Evolutionary conservation across 1,140 invertebrate genomes (phyloP).

Genomic region (Drosophila tropicalis): DNA sequence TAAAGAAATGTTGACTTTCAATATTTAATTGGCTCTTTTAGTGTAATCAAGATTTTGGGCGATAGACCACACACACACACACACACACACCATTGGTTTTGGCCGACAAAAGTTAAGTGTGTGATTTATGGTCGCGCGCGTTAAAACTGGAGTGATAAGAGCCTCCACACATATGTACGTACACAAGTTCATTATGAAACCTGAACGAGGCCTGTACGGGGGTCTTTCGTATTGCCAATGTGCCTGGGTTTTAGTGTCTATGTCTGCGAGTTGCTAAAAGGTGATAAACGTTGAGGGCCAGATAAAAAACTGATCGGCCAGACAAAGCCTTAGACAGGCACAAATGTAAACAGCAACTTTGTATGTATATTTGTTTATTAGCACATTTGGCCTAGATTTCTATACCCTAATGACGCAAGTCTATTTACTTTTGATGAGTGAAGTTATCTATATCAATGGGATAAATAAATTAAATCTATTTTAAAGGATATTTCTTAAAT

Average conservation of each 20-base stretch:
- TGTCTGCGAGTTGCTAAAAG: not conserved
- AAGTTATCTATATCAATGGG: too few relatives aligned
- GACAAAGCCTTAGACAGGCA: slow-evolving; percentile 29
- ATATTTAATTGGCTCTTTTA: slow-evolving; percentile 3
- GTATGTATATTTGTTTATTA: slow-evolving; percentile 31
- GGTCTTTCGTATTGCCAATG: slow-evolving; percentile 7
- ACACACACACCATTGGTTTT: not conserved
- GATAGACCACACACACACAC: not conserved
- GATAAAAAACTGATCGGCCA: slow-evolving; percentile 11
- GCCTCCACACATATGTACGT: not conserved
- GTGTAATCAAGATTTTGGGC: slow-evolving; percentile 16
- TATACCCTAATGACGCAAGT: slow-evolving; percentile 14
- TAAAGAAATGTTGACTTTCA: slow-evolving; percentile 16
- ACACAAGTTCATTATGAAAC: slow-evolving; percentile 26
- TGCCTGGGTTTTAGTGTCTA: not conserved
- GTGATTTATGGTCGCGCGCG: slow-evolving; percentile 34
- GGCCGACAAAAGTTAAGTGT: slow-evolving; percentile 19
- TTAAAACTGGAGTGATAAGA: slow-evolving; percentile 19
- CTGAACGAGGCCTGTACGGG: slow-evolving; percentile 17
- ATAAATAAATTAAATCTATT: too few relatives aligned
- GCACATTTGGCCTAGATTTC: slow-evolving; percentile 55
- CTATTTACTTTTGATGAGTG: slow-evolving; percentile 25
- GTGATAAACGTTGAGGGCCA: slow-evolving; percentile 3
- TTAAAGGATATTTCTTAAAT: too few relatives aligned
- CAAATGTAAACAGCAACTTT: slow-evolving; percentile 55